Evolutionary conservation across 2,888 invertebrate genomes (phyloP).

Genomic region (Pseudococcus viburni): DNA sequence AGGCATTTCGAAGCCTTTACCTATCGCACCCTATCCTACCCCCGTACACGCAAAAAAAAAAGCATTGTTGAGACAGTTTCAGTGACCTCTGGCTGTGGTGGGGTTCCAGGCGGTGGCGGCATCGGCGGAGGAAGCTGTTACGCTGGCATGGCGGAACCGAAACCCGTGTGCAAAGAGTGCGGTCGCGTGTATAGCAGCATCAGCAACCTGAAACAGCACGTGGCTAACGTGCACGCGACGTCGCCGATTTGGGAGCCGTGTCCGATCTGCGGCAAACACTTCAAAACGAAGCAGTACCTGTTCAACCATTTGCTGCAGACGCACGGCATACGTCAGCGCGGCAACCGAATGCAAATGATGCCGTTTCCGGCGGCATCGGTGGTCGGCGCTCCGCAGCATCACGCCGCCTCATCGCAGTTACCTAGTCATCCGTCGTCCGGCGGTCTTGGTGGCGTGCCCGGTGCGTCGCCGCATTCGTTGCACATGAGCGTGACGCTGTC

Average conservation of each 20-base stretch:
- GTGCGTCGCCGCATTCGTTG: slow-evolving; percentile 38
- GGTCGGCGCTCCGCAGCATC: slow-evolving; percentile 68
- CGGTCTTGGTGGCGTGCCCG: neutral
- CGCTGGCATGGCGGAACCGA: slow-evolving; percentile 68
- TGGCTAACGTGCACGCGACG: slow-evolving; percentile 82
- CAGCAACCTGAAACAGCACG: slow-evolving; percentile 83
- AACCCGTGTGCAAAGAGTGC: slow-evolving; percentile 70
- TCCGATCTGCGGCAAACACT: slow-evolving; percentile 82
- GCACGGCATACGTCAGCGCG: slow-evolving; percentile 81
- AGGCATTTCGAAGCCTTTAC: too few species aligned
- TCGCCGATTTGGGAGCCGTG: slow-evolving; percentile 82
- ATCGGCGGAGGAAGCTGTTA: slow-evolving; percentile 62
- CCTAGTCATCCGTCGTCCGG: slow-evolving; percentile 5
- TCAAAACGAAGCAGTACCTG: slow-evolving; percentile 84
- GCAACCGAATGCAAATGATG: slow-evolving; percentile 69
- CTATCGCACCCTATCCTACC: neutral
- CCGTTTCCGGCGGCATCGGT: slow-evolving; percentile 68
- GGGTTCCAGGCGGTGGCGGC: slow-evolving; percentile 68
- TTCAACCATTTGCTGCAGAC: slow-evolving; percentile 84
- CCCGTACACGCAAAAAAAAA: neutral
- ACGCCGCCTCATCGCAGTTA: slow-evolving; percentile 16
- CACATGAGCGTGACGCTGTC: slow-evolving; percentile 49
- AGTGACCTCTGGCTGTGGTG: slow-evolving; percentile 68
- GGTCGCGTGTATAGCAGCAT: slow-evolving; percentile 71
- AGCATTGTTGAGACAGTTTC: slow-evolving; percentile 56